Evolutionary conservation across 1,140 invertebrate species (phyloP).

Genomic region (Saccostrea cuccullata): DNA sequence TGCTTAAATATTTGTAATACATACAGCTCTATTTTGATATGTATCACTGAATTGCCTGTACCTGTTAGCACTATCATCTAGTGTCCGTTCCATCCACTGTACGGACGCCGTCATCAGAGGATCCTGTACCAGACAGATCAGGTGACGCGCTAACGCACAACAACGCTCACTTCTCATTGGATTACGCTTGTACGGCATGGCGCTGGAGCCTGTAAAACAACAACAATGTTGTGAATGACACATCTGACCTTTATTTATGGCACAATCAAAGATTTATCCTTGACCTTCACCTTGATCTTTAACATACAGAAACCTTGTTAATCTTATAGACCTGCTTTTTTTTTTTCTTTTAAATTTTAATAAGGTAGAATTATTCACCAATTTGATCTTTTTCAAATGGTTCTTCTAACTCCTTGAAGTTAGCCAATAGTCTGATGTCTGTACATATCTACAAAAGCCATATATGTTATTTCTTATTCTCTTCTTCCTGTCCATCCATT

Average conservation of each 20-base stretch:
- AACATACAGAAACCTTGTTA: no score
- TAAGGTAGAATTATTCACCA: slow-evolving; percentile 79
- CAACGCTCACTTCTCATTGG: slow-evolving; percentile 97
- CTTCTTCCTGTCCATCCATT: no score
- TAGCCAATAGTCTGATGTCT: slow-evolving; percentile 93
- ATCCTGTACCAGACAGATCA: slow-evolving; percentile 91
- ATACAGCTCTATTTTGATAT: no score
- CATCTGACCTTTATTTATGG: no score
- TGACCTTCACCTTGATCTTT: no score
- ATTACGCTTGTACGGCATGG: slow-evolving; percentile 96
- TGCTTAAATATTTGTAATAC: no score
- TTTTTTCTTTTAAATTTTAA: not conserved
- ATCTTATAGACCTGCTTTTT: no score
- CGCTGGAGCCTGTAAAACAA: slow-evolving; percentile 79
- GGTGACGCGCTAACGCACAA: slow-evolving; percentile 93
- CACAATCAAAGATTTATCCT: no score
- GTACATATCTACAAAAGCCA: slow-evolving; percentile 87
- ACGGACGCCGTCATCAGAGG: slow-evolving; percentile 85
- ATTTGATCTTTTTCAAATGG: slow-evolving; percentile 98
- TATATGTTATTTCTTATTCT: no score
- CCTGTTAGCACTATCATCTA: slow-evolving; percentile 93
- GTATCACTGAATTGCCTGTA: no score
- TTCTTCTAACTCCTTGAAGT: slow-evolving; percentile 92
- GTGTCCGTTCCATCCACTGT: slow-evolving; percentile 98
- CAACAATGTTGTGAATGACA: no score